Conservation (phyloP, 1,140 invertebrate species). For the Chrysomallon squamiferum region DNA sequence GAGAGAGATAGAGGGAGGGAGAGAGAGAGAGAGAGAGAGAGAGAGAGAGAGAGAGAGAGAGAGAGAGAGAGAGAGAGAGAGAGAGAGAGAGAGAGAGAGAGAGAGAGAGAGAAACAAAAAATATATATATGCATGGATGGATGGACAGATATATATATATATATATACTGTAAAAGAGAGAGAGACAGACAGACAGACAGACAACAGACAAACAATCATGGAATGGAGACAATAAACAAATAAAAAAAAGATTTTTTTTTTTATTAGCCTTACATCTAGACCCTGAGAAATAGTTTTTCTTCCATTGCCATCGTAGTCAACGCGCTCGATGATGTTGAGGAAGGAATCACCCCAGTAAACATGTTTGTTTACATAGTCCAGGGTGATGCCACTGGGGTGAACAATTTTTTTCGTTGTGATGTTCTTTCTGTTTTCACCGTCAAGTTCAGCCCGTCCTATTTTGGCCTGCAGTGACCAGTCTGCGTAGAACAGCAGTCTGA, state of each 20-base stretch:
- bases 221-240: too few relatives aligned
- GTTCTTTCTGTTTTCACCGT: constrained; percentile 76
- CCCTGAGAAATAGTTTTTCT: constrained; percentile 73
- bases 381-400: constrained; percentile 82
- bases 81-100: too few relatives aligned
- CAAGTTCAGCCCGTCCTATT: constrained; percentile 90
- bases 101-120: too few relatives aligned
- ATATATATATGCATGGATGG: too few relatives aligned
- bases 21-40: constrained; percentile 66
- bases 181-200: too few relatives aligned
- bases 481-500: constrained; percentile 43
- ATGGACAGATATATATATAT: too few relatives aligned
- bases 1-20: too few relatives aligned
- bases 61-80: too few relatives aligned
- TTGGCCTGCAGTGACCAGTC: constrained; percentile 69
- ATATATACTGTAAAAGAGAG: too few relatives aligned
- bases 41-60: constrained; percentile 4
- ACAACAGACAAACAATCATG: too few relatives aligned
- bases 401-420: constrained; percentile 89
- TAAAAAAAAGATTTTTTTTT: constrained; percentile 64
- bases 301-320: constrained; percentile 83
- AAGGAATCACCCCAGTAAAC: constrained; percentile 70
- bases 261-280: constrained; percentile 72
- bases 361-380: constrained; percentile 76
- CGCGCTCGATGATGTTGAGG: constrained; percentile 91